Evolutionary conservation across 2,113 vertebrate genomes (phyloP).

Genomic region (Cricetomys ansorgei): DNA sequence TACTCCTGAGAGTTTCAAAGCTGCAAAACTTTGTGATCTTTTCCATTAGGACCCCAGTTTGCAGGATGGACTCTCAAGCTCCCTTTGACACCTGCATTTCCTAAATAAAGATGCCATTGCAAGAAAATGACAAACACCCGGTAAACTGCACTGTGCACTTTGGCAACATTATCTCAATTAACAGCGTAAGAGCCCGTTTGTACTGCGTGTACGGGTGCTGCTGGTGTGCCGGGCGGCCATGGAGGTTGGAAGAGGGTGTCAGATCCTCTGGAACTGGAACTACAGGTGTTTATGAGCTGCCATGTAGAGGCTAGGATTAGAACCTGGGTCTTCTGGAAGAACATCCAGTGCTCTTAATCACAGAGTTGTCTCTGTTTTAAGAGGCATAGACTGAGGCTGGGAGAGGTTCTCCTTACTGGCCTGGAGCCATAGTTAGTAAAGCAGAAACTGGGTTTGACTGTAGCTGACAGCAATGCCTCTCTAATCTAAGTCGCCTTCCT

Average conservation of each 20-base stretch:
- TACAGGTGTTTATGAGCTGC: not conserved
- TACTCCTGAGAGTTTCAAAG: not conserved
- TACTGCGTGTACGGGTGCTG: not conserved
- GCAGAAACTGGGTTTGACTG: rapidly evolving
- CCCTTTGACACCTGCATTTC: not conserved
- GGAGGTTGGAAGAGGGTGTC: not conserved
- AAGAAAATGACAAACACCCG: no score
- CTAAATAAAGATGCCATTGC: not conserved
- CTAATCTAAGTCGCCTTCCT: not conserved
- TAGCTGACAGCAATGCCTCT: not conserved
- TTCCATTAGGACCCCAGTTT: not conserved
- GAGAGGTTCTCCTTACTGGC: not conserved
- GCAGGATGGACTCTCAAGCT: not conserved
- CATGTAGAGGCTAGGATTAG: not conserved
- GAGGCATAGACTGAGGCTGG: not conserved
- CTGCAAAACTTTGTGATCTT: not conserved
- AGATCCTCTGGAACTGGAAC: not conserved
- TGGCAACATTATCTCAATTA: rapidly evolving
- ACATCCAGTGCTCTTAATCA: not conserved
- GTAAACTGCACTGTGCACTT: rapidly evolving
- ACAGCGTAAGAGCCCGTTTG: not conserved
- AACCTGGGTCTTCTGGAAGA: not conserved
- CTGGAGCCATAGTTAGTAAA: not conserved
- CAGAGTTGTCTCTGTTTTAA: not conserved
- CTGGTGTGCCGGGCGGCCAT: not conserved